Conservation (phyloP, 2,113 vertebrate genomes). For the Chaetura pelagica region DNA sequence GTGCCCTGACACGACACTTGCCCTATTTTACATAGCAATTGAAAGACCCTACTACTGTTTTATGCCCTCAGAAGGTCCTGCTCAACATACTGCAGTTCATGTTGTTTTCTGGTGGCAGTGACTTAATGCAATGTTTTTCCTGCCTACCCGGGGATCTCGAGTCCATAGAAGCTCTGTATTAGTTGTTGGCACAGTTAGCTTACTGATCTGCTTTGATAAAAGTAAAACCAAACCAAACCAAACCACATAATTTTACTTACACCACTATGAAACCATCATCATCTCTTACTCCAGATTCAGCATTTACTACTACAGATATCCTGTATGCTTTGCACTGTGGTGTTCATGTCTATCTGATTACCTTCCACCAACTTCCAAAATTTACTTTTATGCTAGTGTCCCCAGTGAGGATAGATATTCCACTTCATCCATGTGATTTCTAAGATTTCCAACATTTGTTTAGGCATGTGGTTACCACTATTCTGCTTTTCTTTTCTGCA, state of each 20-base stretch:
- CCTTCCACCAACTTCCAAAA: background rate
- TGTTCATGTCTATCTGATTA: background rate
- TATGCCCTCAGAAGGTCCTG: background rate
- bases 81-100: background rate
- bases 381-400: background rate
- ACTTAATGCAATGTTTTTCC: background rate
- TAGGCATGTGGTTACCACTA: background rate
- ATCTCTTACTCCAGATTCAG: background rate
- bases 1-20: background rate
- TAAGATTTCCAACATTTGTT: background rate
- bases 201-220: background rate
- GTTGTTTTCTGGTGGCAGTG: background rate
- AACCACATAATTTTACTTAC: background rate
- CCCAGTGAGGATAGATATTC: background rate
- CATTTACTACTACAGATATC: background rate
- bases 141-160: background rate
- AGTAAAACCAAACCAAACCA: background rate
- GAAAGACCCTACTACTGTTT: background rate
- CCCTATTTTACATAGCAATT: background rate
- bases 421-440: background rate
- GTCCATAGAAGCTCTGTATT: background rate
- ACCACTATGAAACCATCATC: background rate
- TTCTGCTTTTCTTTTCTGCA: background rate
- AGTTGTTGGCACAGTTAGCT: background rate
- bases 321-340: background rate